These are phyloP conservation scores for Leptopilina myrica DNA, from an alignment of 2,888 invertebrate genomes.

Conservation along the genomic window DNA sequence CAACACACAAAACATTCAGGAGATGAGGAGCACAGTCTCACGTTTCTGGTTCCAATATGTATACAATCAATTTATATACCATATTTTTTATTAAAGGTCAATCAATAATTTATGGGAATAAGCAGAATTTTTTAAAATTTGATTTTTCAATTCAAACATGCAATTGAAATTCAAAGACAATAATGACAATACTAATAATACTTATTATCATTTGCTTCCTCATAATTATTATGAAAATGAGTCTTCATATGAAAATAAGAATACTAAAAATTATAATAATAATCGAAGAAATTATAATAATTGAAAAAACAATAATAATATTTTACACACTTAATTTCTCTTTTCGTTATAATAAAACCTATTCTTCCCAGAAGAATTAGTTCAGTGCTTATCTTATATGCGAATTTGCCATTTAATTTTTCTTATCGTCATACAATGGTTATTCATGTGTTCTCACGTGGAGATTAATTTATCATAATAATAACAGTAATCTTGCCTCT, in stretches of 20 bases:
- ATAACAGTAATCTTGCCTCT: not conserved
- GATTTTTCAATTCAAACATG: no score
- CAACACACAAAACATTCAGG: not conserved
- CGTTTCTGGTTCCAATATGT: not conserved
- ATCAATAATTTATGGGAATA: conserved; percentile 1
- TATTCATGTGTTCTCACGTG: conserved; percentile 7
- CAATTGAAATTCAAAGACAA: no score
- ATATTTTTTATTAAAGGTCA: not conserved
- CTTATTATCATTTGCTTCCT: no score
- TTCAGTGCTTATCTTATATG: not conserved
- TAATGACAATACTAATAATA: no score
- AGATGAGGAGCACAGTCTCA: conserved; percentile 11
- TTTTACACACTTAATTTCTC: not conserved
- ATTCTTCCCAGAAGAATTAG: conserved; percentile 16
- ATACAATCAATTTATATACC: not conserved
- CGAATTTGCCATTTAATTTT: not conserved
- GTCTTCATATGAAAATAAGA: no score
- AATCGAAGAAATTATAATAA: not conserved
- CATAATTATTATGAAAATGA: no score
- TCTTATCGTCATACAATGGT: not conserved
- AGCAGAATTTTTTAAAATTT: not conserved
- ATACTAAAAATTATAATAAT: no score
- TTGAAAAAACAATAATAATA: no score
- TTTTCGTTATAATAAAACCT: not conserved
- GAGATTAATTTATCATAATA: not conserved